Percentiles rank a stretch among this genome's conserved stretches.
These are phyloP conservation scores for Pachypsylla venusta DNA, from an alignment of 1,140 invertebrate genomes.

Conservation along the genomic window DNA sequence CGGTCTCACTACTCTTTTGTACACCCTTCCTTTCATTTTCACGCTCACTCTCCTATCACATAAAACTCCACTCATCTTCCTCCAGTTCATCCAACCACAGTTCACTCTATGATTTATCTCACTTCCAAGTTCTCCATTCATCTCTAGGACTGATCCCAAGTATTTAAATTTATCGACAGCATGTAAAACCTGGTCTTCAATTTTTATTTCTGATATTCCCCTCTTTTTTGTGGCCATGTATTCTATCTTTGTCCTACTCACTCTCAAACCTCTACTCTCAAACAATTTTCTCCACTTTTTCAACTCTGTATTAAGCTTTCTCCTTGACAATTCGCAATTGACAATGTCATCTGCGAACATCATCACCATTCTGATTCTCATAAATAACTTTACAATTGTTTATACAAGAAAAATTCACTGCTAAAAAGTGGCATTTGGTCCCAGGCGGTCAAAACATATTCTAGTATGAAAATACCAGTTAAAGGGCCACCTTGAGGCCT, in stretches of 20 bases:
- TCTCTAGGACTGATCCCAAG: neutral
- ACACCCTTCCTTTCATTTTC: neutral
- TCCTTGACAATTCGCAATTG: neutral
- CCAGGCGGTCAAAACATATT: too few species aligned
- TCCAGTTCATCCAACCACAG: constrained; percentile 11
- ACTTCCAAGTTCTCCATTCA: neutral
- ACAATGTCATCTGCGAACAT: neutral
- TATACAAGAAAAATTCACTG: too few species aligned
- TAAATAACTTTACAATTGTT: too few species aligned
- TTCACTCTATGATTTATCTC: constrained; percentile 8
- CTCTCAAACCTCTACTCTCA: neutral
- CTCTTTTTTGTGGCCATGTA: neutral
- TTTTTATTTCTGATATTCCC: neutral
- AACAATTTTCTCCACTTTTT: neutral
- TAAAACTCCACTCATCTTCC: constrained; percentile 10
- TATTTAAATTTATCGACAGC: neutral
- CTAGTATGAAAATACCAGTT: too few species aligned
- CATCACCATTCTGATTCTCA: too few species aligned
- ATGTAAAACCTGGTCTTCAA: neutral
- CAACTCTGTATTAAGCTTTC: neutral
- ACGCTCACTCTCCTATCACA: neutral
- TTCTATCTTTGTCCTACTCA: neutral
- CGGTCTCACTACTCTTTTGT: constrained; percentile 1
- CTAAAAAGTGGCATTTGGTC: too few species aligned
- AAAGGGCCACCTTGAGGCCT: too few species aligned